phyloP scores from a whole-genome alignment of 2,113 vertebrate genomes.

The Laterallus jamaicensis region DNA sequence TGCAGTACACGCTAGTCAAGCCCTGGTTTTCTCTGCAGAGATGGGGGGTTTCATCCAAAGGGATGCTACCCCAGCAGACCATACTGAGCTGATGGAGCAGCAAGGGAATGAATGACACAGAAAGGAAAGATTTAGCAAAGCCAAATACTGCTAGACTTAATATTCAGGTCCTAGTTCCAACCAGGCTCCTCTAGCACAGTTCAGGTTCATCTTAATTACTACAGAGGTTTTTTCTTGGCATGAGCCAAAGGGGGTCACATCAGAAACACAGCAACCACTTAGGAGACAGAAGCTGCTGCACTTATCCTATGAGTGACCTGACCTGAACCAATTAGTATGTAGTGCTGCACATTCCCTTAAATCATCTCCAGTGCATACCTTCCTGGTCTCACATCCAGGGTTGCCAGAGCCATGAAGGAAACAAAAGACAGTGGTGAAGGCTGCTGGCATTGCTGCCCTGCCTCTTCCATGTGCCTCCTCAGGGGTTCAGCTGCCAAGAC shows the following conservation, averaged over 20 bases:
- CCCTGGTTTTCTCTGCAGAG: background rate
- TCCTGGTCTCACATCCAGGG: slow-evolving; percentile 9
- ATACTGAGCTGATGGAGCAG: background rate
- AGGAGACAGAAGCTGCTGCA: slow-evolving; percentile 22
- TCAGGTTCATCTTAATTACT: slow-evolving; percentile 43
- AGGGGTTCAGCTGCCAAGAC: background rate
- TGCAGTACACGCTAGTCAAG: background rate
- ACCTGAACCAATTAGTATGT: slow-evolving; percentile 15
- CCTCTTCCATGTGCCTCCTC: background rate
- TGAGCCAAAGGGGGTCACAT: background rate
- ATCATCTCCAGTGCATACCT: slow-evolving; percentile 18
- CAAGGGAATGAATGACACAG: accelerated
- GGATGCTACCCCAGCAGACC: background rate
- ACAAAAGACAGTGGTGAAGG: background rate
- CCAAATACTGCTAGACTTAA: background rate
- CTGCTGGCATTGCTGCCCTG: background rate
- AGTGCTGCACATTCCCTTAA: slow-evolving; percentile 4
- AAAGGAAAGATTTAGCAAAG: background rate
- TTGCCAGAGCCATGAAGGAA: slow-evolving; percentile 22
- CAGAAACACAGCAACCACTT: background rate
- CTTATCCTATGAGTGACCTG: background rate
- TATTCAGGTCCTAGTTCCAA: slow-evolving; percentile 21
- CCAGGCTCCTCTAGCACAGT: background rate
- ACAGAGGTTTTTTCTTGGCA: background rate
- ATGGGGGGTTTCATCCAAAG: background rate